Evolutionary conservation across 2,888 invertebrate genomes (phyloP), one percentile per base, ranked within the genome.

Genomic region (Philopedon plagiatum): DNA sequence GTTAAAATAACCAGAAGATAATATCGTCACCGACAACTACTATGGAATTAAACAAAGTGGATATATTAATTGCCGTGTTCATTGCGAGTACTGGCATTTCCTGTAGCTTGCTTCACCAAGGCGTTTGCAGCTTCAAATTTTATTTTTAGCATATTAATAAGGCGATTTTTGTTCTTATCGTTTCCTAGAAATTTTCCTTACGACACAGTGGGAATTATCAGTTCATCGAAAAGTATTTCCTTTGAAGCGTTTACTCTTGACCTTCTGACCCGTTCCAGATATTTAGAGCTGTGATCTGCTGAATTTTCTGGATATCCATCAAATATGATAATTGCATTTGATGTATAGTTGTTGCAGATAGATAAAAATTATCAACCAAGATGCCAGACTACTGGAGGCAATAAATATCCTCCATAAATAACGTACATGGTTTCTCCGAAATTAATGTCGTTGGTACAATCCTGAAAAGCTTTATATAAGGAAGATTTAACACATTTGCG

Each of bases 271-370:
- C 77, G 75, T 66, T 80, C 76, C 26, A 73, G 74, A 75, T 58
- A 75, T 77, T 78, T 79, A 44, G 76, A 76, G 77, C 75, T 73
- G 56, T 61, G 62, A 26, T 26, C 7, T 69, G 64, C 75, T 71
- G 71, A 71, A 70, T 66, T 66, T 70, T 78, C 71, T 18, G 76
- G 76, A 77, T 79, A 79, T 74, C 77, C 79, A 19, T 51, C 51
- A 15, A 51, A 51, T 49, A 78, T 75, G 29, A 77, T 58, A 18
- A 70, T 66, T 32, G 57, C 57, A 75, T 70, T 73, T 23, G 76
- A 64, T 54, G 37, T 66, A 69, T 77, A 78, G 8, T 70, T 74
- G 41, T 60, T 67, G 64, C 75, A 77, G 73, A 79, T 77, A 18
- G 61, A 71, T 63, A 65, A 44, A 76, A 77, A 78, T 32, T 63